Evolutionary conservation across 2,113 vertebrate species (phyloP).

Genomic region (Trichomycterus rosablanca): DNA sequence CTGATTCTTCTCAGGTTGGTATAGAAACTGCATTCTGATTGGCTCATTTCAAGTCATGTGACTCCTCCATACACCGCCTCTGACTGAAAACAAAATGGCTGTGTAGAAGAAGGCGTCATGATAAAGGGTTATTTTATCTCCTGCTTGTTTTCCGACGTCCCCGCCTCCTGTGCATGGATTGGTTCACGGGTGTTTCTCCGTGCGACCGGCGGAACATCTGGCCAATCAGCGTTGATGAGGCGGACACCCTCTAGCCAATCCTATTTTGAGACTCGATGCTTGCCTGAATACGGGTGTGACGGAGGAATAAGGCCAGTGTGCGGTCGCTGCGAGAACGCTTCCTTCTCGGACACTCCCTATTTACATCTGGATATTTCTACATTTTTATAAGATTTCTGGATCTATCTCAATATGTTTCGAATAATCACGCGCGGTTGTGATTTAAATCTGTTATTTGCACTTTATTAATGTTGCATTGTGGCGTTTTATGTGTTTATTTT

Average conservation of each 20-base stretch:
- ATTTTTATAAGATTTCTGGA: slow-evolving; percentile 58
- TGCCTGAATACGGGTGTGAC: neutral
- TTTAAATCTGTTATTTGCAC: slow-evolving; percentile 67
- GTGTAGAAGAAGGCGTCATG: slow-evolving; percentile 21
- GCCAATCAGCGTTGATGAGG: neutral
- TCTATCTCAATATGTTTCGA: slow-evolving; percentile 55
- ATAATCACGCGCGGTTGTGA: slow-evolving; percentile 31
- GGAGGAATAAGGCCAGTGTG: slow-evolving; percentile 6
- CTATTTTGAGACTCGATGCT: neutral
- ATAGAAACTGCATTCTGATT: too few species aligned
- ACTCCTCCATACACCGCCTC: neutral
- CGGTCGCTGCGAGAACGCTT: slow-evolving; percentile 54
- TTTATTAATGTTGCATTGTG: slow-evolving; percentile 51
- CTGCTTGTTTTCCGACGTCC: neutral
- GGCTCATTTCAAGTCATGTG: neutral
- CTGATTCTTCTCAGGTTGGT: too few species aligned
- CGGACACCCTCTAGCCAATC: slow-evolving; percentile 2
- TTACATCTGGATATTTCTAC: slow-evolving; percentile 55
- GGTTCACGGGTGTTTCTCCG: neutral
- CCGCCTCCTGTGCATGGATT: neutral
- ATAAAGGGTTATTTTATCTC: slow-evolving; percentile 3
- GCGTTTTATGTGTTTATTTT: slow-evolving; percentile 3
- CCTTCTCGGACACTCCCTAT: slow-evolving; percentile 60
- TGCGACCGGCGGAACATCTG: neutral
- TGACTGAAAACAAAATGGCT: slow-evolving; percentile 17